These are phyloP conservation scores for Chloroceryle amazona DNA, from an alignment of 2,797 vertebrate genomes.

Conservation along the genomic window DNA sequence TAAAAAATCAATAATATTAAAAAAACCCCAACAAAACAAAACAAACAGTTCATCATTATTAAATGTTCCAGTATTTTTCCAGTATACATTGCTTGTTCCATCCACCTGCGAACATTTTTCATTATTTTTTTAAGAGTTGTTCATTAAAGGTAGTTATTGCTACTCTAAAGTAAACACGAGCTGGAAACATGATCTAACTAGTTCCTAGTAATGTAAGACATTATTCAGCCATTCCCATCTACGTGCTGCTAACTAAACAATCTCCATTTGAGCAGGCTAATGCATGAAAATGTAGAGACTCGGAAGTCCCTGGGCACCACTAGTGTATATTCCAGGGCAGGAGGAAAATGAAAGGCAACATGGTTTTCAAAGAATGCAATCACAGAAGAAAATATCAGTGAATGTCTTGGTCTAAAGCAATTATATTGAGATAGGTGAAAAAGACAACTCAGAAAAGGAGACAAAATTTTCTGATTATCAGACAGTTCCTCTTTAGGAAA, in stretches of 20 bases:
- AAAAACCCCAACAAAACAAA: background rate
- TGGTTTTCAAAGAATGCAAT: background rate
- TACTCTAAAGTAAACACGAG: slow-evolving; percentile 53
- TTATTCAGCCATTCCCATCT: slow-evolving; percentile 28
- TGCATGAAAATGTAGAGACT: background rate
- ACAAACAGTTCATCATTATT: slow-evolving; percentile 28
- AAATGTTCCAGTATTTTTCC: slow-evolving; percentile 24
- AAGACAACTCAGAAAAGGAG: background rate
- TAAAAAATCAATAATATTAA: background rate
- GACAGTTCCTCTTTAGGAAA: background rate
- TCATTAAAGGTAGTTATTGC: slow-evolving; percentile 60
- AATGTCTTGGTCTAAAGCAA: background rate
- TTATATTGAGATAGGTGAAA: background rate
- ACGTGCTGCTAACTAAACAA: slow-evolving; percentile 18
- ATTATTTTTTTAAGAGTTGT: slow-evolving; percentile 57
- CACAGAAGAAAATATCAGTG: background rate
- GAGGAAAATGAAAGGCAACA: background rate
- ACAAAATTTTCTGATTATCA: background rate
- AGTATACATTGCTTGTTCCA: slow-evolving; percentile 29
- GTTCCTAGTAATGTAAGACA: slow-evolving; percentile 14
- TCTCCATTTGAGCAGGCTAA: background rate
- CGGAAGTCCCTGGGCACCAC: background rate
- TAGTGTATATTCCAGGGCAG: background rate
- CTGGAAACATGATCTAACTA: slow-evolving; percentile 29
- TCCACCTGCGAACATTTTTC: slow-evolving; percentile 62